Evolutionary conservation across 2,113 vertebrate species (phyloP), one percentile per base, ranked within the genome.

Genomic region (Muntiacus reevesi): DNA sequence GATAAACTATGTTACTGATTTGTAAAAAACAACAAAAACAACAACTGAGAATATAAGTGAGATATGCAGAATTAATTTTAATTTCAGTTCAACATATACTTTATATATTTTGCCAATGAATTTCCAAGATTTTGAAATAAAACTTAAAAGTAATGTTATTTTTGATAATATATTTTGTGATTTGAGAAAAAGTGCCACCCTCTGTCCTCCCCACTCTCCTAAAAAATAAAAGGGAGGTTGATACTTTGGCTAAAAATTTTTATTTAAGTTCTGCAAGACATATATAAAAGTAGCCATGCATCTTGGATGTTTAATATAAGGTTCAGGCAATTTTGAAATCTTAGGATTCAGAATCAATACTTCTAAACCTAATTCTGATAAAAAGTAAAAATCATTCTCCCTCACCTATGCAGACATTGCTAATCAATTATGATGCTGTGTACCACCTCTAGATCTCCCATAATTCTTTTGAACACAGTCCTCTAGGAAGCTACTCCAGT

Each of bases 41-140:
- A 71, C 14, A 45, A 36, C 59, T 50, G 33, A 91, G 40, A 95
- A n/a, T 82, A 14, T 2, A 59, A 19, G 13, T 62, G 6, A 36
- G 19, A 55, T 16, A 33, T 59, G 2, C 2, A 40, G 0, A 74
- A 4, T 89, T 92, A 81, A 60, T 19, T 96, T 91, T 89, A 64
- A 89, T 74, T 93, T 95, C 11, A 76, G 4, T 91, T 82, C 27
- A 64, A 30, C 7, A 36, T 67, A 16, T 62, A 15, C 1, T 59
- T 59, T 84, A 15, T 74, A 28, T 57, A 36, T 79, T 96, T 91
- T 86, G 9, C 11, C 16, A 28, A 25, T 82, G 27, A 59, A 79
- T 84, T 90, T 67, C 19, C 16, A 91, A 30, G 45, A 57, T 62
- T 85, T 91, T 62, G 55, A 95, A 93, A 88, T 74, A 76, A 89